Base-by-base conservation (phyloP, 2,888 invertebrate genomes). In the Phorcus lineatus region DNA sequence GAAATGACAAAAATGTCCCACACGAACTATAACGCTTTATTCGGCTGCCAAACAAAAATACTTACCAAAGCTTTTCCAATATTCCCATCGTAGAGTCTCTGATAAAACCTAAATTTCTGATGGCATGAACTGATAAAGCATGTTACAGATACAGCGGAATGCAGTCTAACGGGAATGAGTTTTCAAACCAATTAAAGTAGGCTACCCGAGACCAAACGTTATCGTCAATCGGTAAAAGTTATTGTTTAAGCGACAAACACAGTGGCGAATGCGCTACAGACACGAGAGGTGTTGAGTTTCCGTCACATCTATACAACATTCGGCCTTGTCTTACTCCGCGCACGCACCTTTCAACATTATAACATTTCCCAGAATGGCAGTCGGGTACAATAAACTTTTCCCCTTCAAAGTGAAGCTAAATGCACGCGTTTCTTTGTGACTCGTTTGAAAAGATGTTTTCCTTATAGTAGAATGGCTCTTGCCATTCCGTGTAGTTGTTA, bases 261-360 rank as follows among this genome's bases (percentile, higher is more conserved):
- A 36, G 19, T 13, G 13, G n/a, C 19, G 70, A 70, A 70, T 36
- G 70, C 16, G 16, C 70, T 11, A 3, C 11, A 19, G 19, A 40
- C 70, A 70, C 70, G 70, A 36, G 36, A 70, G 47, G 47, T 47
- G 47, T 47, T 70, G 31, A 17, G 70, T 11, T n/a, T 70, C 31
- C n/a, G 40, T 62, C 16, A 17, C 24, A 62, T 24, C 62, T 28
- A 28, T 24, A 28, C 22, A 28, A 47, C 47, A 47, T 11, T 47
- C 36, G 70, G 19, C 70, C 70, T 70, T 36, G 70, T 36, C 17
- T 28, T 31, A 16, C 19, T 11, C 9, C n/a, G 3, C 40, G 40
- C 70, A 70, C 70, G 70, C 36, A 70, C 40, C 28, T 70, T 36
- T 36, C 70, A 70, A 70, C 70, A 70, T 70, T 70, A 70, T 70